These are phyloP conservation scores for Mionectes olivaceus DNA, from an alignment of 2,797 vertebrate genomes.

Conservation along the genomic window DNA sequence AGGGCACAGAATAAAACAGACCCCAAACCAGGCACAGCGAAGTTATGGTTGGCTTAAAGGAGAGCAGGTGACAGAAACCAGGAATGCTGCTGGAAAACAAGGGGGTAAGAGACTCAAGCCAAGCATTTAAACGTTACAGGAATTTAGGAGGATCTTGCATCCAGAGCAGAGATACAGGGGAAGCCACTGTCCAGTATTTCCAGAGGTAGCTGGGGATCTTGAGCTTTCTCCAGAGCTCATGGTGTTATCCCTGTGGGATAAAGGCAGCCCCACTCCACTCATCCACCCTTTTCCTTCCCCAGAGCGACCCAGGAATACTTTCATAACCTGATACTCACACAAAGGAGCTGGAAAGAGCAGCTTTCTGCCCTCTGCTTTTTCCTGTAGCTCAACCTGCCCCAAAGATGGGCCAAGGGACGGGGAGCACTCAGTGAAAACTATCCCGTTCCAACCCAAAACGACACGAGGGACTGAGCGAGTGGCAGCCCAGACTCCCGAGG, in stretches of 20 bases:
- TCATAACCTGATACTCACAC: background rate
- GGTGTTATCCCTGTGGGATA: background rate
- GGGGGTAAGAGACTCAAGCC: background rate
- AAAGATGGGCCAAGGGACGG: fast-evolving
- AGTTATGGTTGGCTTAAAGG: background rate
- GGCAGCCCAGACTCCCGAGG: background rate
- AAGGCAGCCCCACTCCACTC: background rate
- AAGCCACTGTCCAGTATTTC: background rate
- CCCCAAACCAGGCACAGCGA: fast-evolving
- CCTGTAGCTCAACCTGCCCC: background rate
- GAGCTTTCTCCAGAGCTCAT: background rate
- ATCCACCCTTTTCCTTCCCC: background rate
- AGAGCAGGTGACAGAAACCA: fast-evolving
- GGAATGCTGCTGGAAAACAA: background rate
- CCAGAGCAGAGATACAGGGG: background rate
- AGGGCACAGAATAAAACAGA: background rate
- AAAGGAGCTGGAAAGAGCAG: background rate
- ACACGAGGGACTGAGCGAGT: fast-evolving
- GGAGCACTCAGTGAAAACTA: background rate
- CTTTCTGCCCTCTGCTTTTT: background rate
- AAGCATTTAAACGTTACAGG: background rate
- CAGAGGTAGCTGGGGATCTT: background rate
- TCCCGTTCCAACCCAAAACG: background rate
- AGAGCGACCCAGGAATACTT: fast-evolving
- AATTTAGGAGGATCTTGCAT: background rate